A percentile compares a stretch with the other conserved stretches of the same genome.
Conservation (phyloP, 1,140 invertebrate species). For the Tetranychus cinnabarinus region DNA sequence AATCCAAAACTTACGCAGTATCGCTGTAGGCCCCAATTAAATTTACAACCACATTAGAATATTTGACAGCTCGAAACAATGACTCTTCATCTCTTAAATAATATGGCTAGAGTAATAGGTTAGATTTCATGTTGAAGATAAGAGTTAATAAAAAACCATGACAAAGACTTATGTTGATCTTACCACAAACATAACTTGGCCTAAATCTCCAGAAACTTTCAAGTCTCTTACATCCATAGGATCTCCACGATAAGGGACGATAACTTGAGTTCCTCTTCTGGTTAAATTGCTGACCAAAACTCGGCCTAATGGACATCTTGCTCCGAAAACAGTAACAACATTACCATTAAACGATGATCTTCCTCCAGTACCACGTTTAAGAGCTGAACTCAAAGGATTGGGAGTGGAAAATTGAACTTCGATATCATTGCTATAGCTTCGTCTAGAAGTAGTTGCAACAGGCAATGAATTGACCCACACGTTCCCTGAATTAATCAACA, state of each 20-base stretch:
- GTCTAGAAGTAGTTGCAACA: too few species aligned
- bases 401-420: not conserved
- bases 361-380: slow-evolving; percentile 50
- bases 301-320: slow-evolving; percentile 59
- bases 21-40: slow-evolving; percentile 72
- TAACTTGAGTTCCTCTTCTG: slow-evolving; percentile 41
- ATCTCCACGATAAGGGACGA: slow-evolving; percentile 76
- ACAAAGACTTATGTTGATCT: slow-evolving; percentile 9
- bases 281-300: slow-evolving; percentile 68
- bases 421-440: too few species aligned
- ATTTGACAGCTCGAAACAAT: slow-evolving; percentile 57
- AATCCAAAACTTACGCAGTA: slow-evolving; percentile 33
- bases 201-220: slow-evolving; percentile 73
- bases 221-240: slow-evolving; percentile 44
- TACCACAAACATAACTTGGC: slow-evolving; percentile 60
- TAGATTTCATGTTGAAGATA: not conserved
- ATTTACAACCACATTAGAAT: slow-evolving; percentile 96
- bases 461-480: too few species aligned
- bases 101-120: slow-evolving; percentile 35
- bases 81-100: slow-evolving; percentile 65
- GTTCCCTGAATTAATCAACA: too few species aligned
- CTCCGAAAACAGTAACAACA: slow-evolving; percentile 90
- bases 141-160: not conserved
- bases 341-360: slow-evolving; percentile 86
- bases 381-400: not conserved